Evolutionary conservation across 2,797 vertebrate genomes (phyloP).

Genomic region (Lithobates pipiens): DNA sequence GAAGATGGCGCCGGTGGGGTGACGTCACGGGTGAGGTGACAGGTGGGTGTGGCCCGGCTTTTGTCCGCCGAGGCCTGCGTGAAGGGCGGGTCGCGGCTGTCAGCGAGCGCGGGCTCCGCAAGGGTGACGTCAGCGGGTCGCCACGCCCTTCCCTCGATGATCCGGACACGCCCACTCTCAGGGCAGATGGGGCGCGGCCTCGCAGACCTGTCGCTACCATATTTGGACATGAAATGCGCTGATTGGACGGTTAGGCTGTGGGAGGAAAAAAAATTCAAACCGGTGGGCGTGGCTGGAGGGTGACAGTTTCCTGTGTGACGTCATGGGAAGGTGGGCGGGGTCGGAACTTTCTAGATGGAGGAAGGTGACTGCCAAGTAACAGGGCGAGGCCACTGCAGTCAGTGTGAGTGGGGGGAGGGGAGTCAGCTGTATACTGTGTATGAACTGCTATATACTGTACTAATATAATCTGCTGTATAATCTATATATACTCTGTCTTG

Average conservation of each 20-base stretch:
- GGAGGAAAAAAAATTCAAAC: conserved; percentile 33
- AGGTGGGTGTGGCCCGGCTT: conserved; percentile 12
- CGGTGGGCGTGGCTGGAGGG: not conserved
- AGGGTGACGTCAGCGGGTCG: not conserved
- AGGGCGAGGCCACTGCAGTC: conserved; percentile 15
- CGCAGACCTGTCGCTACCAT: not conserved
- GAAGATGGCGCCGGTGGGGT: not conserved
- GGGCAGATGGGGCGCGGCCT: not conserved
- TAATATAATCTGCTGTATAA: too few relatives aligned
- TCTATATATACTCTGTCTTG: too few relatives aligned
- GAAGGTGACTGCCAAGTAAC: not conserved
- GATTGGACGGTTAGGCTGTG: conserved; percentile 1
- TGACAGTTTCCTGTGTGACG: conserved; percentile 1
- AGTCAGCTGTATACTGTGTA: not conserved
- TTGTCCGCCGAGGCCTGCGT: not conserved
- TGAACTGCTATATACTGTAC: not conserved
- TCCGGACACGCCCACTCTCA: not conserved
- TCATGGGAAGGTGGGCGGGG: not conserved
- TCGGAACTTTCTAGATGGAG: not conserved
- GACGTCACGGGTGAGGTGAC: not conserved
- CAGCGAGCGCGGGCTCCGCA: not conserved
- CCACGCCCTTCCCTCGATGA: not conserved
- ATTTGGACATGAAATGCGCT: not conserved
- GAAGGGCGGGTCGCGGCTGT: not conserved
- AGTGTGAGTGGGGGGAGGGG: too few relatives aligned